Evolutionary conservation across 2,113 vertebrate species (phyloP).

Genomic region (Bostrychus sinensis): DNA sequence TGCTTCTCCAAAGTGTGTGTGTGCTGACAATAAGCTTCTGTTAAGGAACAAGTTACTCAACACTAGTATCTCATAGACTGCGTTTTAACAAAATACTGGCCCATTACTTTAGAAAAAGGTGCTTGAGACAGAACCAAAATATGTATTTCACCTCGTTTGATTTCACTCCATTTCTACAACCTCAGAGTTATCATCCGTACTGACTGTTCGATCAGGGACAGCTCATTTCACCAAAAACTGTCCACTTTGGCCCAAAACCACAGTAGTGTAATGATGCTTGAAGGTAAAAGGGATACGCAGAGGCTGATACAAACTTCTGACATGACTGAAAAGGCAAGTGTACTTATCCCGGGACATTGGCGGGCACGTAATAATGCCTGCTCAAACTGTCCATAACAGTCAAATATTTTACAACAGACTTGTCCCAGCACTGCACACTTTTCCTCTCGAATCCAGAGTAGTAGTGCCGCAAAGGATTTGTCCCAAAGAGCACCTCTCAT

Average conservation of each 20-base stretch:
- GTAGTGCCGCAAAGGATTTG: constrained; percentile 38
- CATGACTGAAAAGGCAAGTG: not conserved
- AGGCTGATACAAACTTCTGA: not conserved
- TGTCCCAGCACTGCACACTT: not conserved
- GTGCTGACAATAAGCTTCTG: no score
- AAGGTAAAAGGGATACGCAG: not conserved
- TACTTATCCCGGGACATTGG: not conserved
- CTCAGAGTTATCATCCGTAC: not conserved
- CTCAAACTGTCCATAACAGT: not conserved
- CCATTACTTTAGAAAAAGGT: constrained; percentile 12
- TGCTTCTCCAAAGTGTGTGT: no score
- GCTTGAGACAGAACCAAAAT: constrained; percentile 9
- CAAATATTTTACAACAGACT: not conserved
- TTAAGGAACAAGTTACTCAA: no score
- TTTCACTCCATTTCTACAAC: constrained; percentile 8
- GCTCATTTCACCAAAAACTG: not conserved
- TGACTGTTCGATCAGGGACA: not conserved
- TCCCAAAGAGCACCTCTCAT: constrained; percentile 22
- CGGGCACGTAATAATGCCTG: constrained; percentile 2
- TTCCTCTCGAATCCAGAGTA: not conserved
- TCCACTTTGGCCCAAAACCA: constrained; percentile 10
- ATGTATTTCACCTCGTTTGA: not conserved
- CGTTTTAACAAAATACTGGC: not conserved
- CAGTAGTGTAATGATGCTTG: constrained; percentile 30
- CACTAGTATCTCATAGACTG: no score